phyloP scores from a whole-genome alignment of 2,797 vertebrate genomes.

The Peromyscus aztecus region DNA sequence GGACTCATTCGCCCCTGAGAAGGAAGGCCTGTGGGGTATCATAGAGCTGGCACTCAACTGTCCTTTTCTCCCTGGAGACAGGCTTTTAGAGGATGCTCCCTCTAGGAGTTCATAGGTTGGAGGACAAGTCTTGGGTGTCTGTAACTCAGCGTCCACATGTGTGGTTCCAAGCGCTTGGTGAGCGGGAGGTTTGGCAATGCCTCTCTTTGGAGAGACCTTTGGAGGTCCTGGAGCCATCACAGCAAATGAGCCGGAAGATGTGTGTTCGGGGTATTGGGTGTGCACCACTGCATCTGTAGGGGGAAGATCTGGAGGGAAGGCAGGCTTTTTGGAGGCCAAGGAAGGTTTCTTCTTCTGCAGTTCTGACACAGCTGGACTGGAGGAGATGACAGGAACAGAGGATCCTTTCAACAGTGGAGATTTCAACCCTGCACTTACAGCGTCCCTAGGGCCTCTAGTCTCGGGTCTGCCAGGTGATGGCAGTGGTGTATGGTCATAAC shows the following conservation, averaged over 20 bases:
- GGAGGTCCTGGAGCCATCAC: conserved; percentile 85
- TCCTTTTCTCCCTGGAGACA: conserved; percentile 86
- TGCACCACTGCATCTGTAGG: conserved; percentile 84
- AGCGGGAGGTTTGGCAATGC: conserved; percentile 89
- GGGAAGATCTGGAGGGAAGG: conserved; percentile 87
- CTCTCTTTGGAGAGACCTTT: conserved; percentile 90
- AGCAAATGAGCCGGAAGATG: conserved; percentile 86
- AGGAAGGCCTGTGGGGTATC: conserved; percentile 83
- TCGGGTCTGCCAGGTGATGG: conserved; percentile 88
- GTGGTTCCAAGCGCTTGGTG: conserved; percentile 88
- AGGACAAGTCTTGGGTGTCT: conserved; percentile 88
- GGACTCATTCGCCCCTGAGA: conserved; percentile 84
- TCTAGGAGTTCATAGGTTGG: conserved; percentile 86
- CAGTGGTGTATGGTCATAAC: conserved; percentile 87
- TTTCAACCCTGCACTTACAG: conserved; percentile 82
- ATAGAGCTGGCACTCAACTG: conserved; percentile 86
- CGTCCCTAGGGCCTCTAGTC: conserved; percentile 84
- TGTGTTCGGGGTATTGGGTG: conserved; percentile 84
- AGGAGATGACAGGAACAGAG: conserved; percentile 84
- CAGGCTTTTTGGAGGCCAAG: conserved; percentile 84
- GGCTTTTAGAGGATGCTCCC: conserved; percentile 86
- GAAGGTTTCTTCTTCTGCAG: conserved; percentile 89
- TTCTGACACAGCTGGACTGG: conserved; percentile 89
- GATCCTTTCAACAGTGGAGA: conserved; percentile 84
- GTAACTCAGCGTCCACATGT: conserved; percentile 86